Base-by-base conservation (phyloP, 2,888 invertebrate species). In the Ischnura elegans region DNA sequence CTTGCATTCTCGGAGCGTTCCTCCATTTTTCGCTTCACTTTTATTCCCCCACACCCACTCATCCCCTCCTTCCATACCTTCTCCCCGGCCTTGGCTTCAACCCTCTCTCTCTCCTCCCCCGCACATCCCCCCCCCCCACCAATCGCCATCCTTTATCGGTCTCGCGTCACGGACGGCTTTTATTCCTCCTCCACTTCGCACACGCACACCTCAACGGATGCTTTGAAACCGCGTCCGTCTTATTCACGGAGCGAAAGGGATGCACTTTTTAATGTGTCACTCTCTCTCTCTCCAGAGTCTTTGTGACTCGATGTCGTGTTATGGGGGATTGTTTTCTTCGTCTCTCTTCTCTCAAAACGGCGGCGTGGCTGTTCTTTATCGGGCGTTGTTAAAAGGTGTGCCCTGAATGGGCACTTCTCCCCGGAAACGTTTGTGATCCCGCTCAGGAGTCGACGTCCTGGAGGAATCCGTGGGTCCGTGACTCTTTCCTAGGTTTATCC, bases 1-100 rank as follows among this genome's bases (percentile, higher is more conserved):
- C 29, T 29, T 76, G 66, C 66, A 76, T 76, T 76, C 66, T 76
- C n/a, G 29, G 66, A 76, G 66, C 66, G 66, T 76, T 76, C 36
- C 66, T 76, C 66, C 66, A 76, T 76, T 76, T 76, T 76, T 76
- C 66, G 29, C 66, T 76, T 76, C 66, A 36, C 25, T 76, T n/a
- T 76, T 76, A 76, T 76, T 29, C 66, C 66, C n/a, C 61, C 0
- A 51, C 13, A 51, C 51, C 4, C 51, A 51, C 51, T 19, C 51
- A 51, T 19, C 19, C 51, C 51, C 51, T n/a, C 61, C 6, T 61
- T 6, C 25, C 25, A 21, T 21, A 61, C 61, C 61, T 21, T 61
- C 61, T 29, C 66, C 66, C 29, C 66, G 66, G 25, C 61, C 61
- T 61, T 61, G 61, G 61, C 61, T 16, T n/a, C 6, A 1, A 61